Conservation (phyloP, 2,797 vertebrate species). For the Megaceryle alcyon region DNA sequence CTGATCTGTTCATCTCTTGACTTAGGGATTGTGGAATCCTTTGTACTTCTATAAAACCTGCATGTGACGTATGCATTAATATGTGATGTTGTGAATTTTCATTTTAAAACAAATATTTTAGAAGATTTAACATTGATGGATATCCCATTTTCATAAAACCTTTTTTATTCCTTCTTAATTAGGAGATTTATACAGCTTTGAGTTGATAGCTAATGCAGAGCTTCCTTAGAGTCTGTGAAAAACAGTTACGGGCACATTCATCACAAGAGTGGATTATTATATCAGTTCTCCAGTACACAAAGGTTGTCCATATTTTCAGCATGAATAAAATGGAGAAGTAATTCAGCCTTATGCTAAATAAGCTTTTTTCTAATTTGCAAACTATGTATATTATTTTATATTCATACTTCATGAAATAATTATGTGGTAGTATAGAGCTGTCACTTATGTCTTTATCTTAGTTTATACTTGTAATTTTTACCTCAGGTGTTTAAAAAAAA, state of each 20-base stretch:
- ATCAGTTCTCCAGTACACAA: neutral
- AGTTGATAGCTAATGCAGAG: neutral
- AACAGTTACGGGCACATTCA: neutral
- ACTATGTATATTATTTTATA: neutral
- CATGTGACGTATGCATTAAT: neutral
- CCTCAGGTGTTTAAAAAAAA: too few species aligned
- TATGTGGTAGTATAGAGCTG: neutral
- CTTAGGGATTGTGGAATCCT: neutral
- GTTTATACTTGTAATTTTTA: neutral
- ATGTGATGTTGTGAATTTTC: accelerated
- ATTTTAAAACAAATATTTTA: neutral
- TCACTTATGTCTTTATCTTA: neutral
- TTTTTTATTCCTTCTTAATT: neutral
- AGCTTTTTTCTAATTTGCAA: neutral
- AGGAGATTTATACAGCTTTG: neutral
- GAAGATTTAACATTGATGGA: neutral
- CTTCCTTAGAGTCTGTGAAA: neutral
- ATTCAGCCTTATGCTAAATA: neutral
- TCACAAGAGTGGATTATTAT: neutral
- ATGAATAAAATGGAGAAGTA: neutral
- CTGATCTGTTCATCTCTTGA: neutral
- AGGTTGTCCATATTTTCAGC: neutral
- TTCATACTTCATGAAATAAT: neutral
- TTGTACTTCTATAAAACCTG: neutral
- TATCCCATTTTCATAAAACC: neutral